Evolutionary conservation across 2,113 vertebrate genomes (phyloP).

Genomic region (Dipodomys stephensi): DNA sequence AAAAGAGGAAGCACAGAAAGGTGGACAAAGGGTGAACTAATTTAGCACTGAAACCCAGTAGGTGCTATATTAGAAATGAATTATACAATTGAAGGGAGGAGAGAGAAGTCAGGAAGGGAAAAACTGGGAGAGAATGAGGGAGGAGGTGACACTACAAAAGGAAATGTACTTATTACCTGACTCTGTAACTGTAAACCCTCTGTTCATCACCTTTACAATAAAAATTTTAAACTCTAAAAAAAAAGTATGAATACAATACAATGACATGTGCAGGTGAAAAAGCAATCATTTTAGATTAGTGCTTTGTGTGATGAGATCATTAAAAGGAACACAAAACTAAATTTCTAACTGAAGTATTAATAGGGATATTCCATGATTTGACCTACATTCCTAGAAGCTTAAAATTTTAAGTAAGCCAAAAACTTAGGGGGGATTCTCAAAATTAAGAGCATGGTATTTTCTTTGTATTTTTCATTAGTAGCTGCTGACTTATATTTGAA

Average conservation of each 20-base stretch:
- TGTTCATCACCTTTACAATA: too few species aligned
- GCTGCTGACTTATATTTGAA: background rate
- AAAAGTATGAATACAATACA: background rate
- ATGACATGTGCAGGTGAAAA: background rate
- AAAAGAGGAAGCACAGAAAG: too few species aligned
- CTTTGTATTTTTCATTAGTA: background rate
- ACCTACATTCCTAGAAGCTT: background rate
- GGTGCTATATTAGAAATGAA: too few species aligned
- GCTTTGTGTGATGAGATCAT: background rate
- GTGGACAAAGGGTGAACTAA: too few species aligned
- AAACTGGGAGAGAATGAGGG: too few species aligned
- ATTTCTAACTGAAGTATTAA: constrained; percentile 24
- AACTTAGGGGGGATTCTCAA: background rate
- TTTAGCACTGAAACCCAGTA: too few species aligned
- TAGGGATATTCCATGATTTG: background rate
- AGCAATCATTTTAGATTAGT: background rate
- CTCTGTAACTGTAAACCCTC: too few species aligned
- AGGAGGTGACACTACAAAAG: too few species aligned
- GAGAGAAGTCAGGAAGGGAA: too few species aligned
- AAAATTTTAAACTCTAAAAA: too few species aligned
- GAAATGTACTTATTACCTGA: too few species aligned
- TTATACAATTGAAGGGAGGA: too few species aligned
- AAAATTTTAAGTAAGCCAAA: background rate
- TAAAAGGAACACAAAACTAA: background rate
- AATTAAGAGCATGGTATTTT: background rate